phyloP scores from a whole-genome alignment of 1,140 invertebrate species.

The Brachionus asplanchnoidis region DNA sequence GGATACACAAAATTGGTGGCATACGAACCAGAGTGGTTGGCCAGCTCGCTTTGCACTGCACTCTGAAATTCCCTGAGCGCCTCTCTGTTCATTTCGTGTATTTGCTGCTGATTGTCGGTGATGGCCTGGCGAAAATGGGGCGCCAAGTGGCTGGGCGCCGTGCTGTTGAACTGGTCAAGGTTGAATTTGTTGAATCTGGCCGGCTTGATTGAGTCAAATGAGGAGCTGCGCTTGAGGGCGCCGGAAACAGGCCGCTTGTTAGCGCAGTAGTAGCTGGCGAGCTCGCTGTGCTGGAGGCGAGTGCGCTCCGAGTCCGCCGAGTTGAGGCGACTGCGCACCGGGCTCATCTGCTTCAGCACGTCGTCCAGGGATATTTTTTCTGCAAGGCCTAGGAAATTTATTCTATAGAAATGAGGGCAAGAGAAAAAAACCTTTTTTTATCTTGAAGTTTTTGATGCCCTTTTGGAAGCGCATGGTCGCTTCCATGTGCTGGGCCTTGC shows the following conservation, averaged over 20 bases:
- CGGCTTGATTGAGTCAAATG: neutral
- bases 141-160: neutral
- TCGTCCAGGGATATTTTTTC: constrained; percentile 25
- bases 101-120: neutral
- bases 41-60: neutral
- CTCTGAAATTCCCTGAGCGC: constrained; percentile 2
- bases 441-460: constrained; percentile 36
- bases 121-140: neutral
- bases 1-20: neutral
- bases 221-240: neutral
- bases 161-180: neutral
- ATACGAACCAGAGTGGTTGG: neutral
- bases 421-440: neutral
- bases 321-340: neutral
- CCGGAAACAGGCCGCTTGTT: neutral
- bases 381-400: neutral
- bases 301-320: neutral
- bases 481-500: constrained; percentile 26
- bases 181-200: neutral
- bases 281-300: neutral
- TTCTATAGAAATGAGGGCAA: neutral
- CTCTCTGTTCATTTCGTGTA: constrained; percentile 26
- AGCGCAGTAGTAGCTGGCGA: neutral
- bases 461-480: constrained; percentile 39
- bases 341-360: neutral